Conservation (phyloP, 2,113 vertebrate genomes). For the Syrmaticus mikado region DNA sequence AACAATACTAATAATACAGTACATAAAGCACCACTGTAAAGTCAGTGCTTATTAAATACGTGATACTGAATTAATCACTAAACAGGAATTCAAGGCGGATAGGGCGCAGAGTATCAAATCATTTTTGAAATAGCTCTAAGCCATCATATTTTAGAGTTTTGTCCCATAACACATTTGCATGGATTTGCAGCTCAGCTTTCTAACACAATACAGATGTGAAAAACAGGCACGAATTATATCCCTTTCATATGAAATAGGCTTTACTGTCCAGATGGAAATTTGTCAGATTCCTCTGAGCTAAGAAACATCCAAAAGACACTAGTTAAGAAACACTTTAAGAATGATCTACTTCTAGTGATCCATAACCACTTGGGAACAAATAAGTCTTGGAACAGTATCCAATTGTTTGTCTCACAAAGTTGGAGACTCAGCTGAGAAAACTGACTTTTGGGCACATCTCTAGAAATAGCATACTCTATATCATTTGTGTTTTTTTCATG, state of each 20-base stretch:
- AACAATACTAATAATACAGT: background rate
- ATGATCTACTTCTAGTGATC: slow-evolving; percentile 65
- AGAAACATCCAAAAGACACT: slow-evolving; percentile 46
- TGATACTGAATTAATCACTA: slow-evolving; percentile 3
- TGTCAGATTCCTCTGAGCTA: slow-evolving; percentile 62
- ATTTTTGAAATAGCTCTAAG: background rate
- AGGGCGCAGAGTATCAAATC: background rate
- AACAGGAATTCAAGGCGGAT: slow-evolving; percentile 11
- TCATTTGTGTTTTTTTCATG: background rate
- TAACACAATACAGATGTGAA: slow-evolving; percentile 48
- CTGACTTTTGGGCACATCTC: slow-evolving; percentile 45
- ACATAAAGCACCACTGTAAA: background rate
- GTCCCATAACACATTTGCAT: slow-evolving; percentile 20
- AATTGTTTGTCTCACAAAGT: slow-evolving; percentile 64
- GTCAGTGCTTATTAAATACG: background rate
- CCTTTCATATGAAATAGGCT: slow-evolving; percentile 52
- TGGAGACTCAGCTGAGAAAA: slow-evolving; percentile 51
- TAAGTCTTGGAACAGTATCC: slow-evolving; percentile 55
- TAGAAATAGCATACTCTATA: slow-evolving; percentile 31
- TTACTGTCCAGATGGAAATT: slow-evolving; percentile 61
- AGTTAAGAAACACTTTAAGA: slow-evolving; percentile 55
- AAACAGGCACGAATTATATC: slow-evolving; percentile 51
- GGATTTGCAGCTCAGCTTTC: slow-evolving; percentile 35
- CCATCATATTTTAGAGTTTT: slow-evolving; percentile 20
- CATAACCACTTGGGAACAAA: slow-evolving; percentile 61